Conservation (phyloP, 2,113 vertebrate genomes). For the Anoplopoma fimbria region DNA sequence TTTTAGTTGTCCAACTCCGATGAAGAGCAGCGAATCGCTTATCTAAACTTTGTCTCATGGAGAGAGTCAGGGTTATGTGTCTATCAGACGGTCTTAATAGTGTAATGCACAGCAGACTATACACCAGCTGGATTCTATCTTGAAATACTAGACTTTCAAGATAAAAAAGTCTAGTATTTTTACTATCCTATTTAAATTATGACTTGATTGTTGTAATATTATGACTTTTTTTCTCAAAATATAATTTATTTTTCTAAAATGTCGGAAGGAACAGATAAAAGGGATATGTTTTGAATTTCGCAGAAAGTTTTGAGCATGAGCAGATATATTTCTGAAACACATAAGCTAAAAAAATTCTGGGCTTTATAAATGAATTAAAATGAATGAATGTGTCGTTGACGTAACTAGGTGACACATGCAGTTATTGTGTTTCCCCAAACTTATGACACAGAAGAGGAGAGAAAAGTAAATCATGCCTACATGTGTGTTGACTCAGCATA, state of each 20-base stretch:
- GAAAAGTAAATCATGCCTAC: neutral
- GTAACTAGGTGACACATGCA: neutral
- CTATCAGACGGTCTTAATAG: neutral
- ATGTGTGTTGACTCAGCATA: neutral
- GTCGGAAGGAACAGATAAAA: neutral
- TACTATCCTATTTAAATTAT: neutral
- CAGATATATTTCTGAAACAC: neutral
- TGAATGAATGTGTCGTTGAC: neutral
- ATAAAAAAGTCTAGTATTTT: too few species aligned
- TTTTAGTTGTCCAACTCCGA: too few species aligned
- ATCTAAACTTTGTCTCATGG: neutral
- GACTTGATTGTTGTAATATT: neutral
- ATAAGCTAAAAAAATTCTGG: too few species aligned
- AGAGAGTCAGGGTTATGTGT: neutral
- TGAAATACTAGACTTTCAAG: neutral
- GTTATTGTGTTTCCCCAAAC: neutral
- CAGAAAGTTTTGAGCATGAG: neutral
- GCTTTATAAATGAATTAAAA: neutral
- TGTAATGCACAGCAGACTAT: neutral
- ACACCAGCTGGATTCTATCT: neutral
- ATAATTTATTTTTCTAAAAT: too few species aligned
- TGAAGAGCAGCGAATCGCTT: too few species aligned
- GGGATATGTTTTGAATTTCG: neutral
- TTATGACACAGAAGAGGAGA: neutral
- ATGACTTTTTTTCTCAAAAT: too few species aligned